Percentiles rank a stretch among this genome's conserved stretches.
Conservation (phyloP, 2,113 vertebrate species). For the Thunnus thynnus region DNA sequence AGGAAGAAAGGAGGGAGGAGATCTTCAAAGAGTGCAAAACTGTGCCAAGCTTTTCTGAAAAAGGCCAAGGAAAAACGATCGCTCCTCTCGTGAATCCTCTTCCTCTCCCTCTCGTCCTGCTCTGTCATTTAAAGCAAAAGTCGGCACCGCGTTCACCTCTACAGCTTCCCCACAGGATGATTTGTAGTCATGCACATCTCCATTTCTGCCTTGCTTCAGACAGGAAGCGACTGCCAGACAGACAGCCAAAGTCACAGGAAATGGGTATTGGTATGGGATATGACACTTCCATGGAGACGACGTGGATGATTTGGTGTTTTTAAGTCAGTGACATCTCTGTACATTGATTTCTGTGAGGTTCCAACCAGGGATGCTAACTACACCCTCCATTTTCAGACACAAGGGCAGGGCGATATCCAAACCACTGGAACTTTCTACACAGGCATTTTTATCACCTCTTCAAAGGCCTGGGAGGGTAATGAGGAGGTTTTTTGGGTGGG, state of each 20-base stretch:
- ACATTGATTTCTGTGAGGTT: not conserved
- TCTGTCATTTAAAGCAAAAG: conserved; percentile 40
- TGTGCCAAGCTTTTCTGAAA: conserved; percentile 50
- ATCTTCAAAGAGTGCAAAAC: conserved; percentile 54
- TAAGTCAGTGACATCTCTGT: not conserved
- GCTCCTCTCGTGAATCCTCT: not conserved
- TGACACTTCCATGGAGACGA: not conserved
- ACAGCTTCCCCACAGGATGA: conserved; percentile 9
- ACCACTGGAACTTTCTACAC: conserved; percentile 69
- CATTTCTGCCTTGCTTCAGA: conserved; percentile 11
- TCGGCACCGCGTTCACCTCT: conserved; percentile 11
- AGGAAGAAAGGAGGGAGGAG: conserved; percentile 24
- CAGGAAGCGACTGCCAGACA: conserved; percentile 46
- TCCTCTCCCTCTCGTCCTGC: conserved; percentile 29
- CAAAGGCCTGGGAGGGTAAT: conserved; percentile 67
- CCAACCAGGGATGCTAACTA: conserved; percentile 32
- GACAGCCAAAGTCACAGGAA: conserved; percentile 28
- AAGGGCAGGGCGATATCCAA: conserved; percentile 59
- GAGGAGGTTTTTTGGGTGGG: conserved; percentile 33
- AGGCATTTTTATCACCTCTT: conserved; percentile 75
- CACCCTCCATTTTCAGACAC: conserved; percentile 46
- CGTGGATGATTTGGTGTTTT: conserved; percentile 23
- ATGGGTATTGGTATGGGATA: not conserved
- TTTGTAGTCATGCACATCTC: conserved; percentile 28
- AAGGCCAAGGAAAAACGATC: conserved; percentile 28